A percentile compares a stretch with the other conserved stretches of the same genome.
phyloP scores from a whole-genome alignment of 2,888 invertebrate species.

The Dendrolimus houi region DNA sequence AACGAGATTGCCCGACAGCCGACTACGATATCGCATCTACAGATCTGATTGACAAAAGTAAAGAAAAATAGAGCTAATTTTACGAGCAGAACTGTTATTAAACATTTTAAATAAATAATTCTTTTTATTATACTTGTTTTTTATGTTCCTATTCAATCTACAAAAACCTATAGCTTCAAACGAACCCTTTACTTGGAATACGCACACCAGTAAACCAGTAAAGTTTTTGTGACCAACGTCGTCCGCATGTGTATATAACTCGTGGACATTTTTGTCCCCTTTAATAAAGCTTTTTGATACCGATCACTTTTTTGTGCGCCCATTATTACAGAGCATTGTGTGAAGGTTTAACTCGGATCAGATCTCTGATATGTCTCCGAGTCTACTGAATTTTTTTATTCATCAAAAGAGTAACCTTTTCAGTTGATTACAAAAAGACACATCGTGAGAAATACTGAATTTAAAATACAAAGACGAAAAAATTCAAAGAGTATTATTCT shows the following conservation, averaged over 20 bases:
- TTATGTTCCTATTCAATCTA: conserved; percentile 50
- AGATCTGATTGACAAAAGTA: conserved; percentile 68
- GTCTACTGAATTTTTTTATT: conserved; percentile 52
- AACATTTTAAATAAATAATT: conserved; percentile 66
- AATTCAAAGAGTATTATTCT: no score
- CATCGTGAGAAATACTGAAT: conserved; percentile 34
- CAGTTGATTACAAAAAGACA: conserved; percentile 41
- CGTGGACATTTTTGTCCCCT: conserved; percentile 66
- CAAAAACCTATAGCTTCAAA: conserved; percentile 45
- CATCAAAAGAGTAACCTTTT: conserved; percentile 61
- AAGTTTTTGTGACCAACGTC: conserved; percentile 51
- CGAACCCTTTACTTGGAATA: conserved; percentile 59
- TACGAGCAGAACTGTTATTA: conserved; percentile 69
- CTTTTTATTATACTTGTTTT: conserved; percentile 53
- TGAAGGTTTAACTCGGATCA: conserved; percentile 68
- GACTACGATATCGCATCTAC: conserved; percentile 62
- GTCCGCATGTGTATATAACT: conserved; percentile 38
- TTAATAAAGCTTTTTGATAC: conserved; percentile 64
- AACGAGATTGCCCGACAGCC: conserved; percentile 65
- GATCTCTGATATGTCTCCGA: conserved; percentile 71
- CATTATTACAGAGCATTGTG: conserved; percentile 69
- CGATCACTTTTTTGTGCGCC: conserved; percentile 66
- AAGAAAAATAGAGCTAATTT: conserved; percentile 61
- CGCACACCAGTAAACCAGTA: conserved; percentile 44
- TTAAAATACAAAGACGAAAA: neutral